A percentile compares a stretch with the other conserved stretches of the same genome.
These are phyloP conservation scores for Sarcophaga peregrina DNA, from an alignment of 1,140 invertebrate genomes.

Conservation along the genomic window DNA sequence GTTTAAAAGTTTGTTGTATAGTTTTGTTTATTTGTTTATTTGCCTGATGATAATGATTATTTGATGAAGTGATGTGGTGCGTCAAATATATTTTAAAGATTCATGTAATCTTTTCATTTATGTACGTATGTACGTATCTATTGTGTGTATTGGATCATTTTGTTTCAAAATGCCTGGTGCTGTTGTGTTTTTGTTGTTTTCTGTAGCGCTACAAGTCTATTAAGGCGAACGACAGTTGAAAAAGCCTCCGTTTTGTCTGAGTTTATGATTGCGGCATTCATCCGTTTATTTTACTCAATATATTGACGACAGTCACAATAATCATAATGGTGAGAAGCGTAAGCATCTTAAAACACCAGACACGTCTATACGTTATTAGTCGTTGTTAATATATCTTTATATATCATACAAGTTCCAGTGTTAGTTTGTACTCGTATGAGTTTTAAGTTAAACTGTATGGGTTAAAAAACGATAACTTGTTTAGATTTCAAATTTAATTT, in stretches of 20 bases:
- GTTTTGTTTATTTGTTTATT: not conserved
- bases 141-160: not conserved
- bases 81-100: constrained; percentile 6
- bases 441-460: not conserved
- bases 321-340: not conserved
- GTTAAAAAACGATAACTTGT: not conserved
- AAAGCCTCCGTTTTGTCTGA: constrained; percentile 24
- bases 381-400: not conserved
- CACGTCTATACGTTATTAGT: not conserved
- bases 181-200: not conserved
- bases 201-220: not conserved
- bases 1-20: not conserved
- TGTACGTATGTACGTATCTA: too few relatives aligned
- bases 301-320: not conserved
- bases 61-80: not conserved
- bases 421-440: not conserved
- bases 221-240: not conserved
- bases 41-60: not conserved
- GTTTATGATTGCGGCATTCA: not conserved
- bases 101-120: not conserved
- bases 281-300: not conserved
- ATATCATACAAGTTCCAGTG: not conserved
- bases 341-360: constrained; percentile 15
- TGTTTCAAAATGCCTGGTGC: not conserved
- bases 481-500: not conserved